These are phyloP conservation scores for Tachycineta bicolor DNA, from an alignment of 2,113 vertebrate species.

Conservation along the genomic window DNA sequence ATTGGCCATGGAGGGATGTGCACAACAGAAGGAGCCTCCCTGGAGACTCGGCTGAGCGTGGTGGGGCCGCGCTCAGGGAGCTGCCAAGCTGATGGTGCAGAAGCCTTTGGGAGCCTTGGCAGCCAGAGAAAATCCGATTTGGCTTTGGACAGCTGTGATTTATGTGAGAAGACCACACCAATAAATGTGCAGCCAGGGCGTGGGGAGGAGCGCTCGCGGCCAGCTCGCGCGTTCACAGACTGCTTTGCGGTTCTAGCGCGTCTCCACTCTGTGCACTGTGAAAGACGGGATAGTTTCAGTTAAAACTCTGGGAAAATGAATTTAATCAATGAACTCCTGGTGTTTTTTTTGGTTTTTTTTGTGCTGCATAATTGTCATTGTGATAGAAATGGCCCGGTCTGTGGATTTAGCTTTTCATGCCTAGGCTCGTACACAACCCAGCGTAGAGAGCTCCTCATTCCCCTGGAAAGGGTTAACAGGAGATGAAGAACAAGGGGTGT, in stretches of 20 bases:
- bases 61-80: not conserved
- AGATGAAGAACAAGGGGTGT: not conserved
- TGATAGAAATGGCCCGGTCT: not conserved
- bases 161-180: not conserved
- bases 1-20: conserved; percentile 28
- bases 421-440: not conserved
- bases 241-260: not conserved
- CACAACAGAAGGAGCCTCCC: not conserved
- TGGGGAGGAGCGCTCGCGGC: not conserved
- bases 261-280: not conserved
- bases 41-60: not conserved
- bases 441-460: not conserved
- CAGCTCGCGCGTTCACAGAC: not conserved
- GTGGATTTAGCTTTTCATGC: not conserved
- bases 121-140: conserved; percentile 20
- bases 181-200: not conserved
- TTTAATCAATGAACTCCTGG: not conserved
- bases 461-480: not conserved
- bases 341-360: accelerated
- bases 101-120: not conserved
- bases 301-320: not conserved
- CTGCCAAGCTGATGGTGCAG: not conserved
- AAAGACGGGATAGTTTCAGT: not conserved
- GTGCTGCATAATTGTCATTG: not conserved
- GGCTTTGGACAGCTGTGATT: conserved; percentile 20